These are phyloP conservation scores for Choristoneura fumiferana DNA, from an alignment of 1,140 invertebrate species.

Conservation along the genomic window DNA sequence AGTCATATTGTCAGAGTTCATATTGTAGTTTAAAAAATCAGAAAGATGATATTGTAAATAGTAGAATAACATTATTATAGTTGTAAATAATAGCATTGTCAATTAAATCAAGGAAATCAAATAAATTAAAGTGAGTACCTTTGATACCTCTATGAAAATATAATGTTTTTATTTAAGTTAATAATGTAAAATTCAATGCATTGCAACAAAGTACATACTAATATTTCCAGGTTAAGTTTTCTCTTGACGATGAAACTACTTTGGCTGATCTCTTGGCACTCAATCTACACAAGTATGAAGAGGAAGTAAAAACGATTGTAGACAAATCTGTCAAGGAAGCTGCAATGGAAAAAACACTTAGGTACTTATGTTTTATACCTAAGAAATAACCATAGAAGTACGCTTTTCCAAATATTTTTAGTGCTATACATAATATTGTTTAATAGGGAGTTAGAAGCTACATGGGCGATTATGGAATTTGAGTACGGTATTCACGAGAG, in stretches of 20 bases:
- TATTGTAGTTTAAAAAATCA: constrained; percentile 46
- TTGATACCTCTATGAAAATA: no score
- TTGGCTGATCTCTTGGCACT: constrained; percentile 91
- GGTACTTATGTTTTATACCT: constrained; percentile 39
- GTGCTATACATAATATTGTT: background rate
- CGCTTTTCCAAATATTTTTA: constrained; percentile 6
- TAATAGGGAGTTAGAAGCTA: constrained; percentile 87
- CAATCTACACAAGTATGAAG: constrained; percentile 94
- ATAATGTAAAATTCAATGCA: no score
- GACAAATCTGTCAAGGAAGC: constrained; percentile 97
- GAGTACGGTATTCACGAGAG: constrained; percentile 89
- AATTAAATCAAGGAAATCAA: no score
- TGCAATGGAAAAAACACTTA: constrained; percentile 94
- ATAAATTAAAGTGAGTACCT: no score
- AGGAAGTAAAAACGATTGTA: constrained; percentile 96
- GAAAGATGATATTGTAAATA: no score
- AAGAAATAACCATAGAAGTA: no score
- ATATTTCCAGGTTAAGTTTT: constrained; percentile 82
- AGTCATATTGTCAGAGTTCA: constrained; percentile 59
- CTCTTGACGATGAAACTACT: constrained; percentile 87
- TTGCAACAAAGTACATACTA: no score
- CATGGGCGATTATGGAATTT: constrained; percentile 92
- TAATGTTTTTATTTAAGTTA: no score
- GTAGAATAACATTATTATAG: no score
- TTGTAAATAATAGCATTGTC: no score